These are phyloP conservation scores for Poecile montanus DNA, from an alignment of 2,797 vertebrate genomes.

Conservation along the genomic window DNA sequence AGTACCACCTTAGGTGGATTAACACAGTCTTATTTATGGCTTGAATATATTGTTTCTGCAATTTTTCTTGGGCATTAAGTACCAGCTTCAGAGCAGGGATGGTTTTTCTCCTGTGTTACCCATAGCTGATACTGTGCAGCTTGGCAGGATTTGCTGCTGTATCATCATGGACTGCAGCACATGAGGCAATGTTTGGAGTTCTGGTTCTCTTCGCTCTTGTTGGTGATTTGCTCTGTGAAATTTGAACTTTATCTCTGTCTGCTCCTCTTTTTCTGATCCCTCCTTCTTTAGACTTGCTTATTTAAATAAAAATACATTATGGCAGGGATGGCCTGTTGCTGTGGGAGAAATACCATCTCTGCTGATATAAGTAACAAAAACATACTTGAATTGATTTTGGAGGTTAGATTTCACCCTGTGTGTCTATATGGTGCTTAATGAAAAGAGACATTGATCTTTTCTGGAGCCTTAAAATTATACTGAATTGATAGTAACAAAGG, in stretches of 20 bases:
- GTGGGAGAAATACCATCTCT: neutral
- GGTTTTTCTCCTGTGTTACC: neutral
- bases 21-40: neutral
- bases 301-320: neutral
- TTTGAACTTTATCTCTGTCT: neutral
- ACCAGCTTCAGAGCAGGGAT: neutral
- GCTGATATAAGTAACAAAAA: neutral
- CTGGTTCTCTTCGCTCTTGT: neutral
- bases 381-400: neutral
- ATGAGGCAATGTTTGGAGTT: neutral
- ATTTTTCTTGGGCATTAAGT: neutral
- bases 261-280: neutral
- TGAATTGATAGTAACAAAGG: neutral
- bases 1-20: neutral
- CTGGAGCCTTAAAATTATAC: neutral
- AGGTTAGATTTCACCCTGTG: neutral
- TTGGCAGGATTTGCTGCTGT: neutral
- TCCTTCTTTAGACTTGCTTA: neutral
- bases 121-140: neutral
- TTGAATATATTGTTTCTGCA: neutral
- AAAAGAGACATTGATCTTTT: neutral
- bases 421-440: neutral
- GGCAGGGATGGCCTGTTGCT: neutral
- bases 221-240: neutral
- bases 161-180: fast-evolving